phyloP scores from a whole-genome alignment of 2,888 invertebrate species.

The Trichogramma dendrolimi region DNA sequence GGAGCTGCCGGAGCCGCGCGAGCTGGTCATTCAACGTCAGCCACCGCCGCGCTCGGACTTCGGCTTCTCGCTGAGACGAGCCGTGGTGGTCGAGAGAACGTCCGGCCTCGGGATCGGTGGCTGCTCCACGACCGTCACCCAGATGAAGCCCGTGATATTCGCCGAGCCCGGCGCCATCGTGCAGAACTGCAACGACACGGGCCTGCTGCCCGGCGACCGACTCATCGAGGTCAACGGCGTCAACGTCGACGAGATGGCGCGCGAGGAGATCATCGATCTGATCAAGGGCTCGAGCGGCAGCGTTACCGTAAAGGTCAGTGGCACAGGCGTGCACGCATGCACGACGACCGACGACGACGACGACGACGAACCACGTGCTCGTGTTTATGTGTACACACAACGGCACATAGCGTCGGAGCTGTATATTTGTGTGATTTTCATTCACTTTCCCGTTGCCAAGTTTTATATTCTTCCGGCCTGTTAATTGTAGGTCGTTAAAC shows the following conservation, averaged over 20 bases:
- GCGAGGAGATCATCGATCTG: constrained; percentile 90
- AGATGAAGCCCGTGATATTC: constrained; percentile 73
- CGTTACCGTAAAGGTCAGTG: constrained; percentile 77
- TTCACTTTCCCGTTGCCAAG: no score
- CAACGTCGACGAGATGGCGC: constrained; percentile 76
- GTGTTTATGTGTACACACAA: no score
- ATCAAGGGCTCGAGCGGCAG: constrained; percentile 80
- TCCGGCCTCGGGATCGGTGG: constrained; percentile 39
- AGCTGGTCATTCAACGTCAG: constrained; percentile 72
- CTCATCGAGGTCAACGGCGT: constrained; percentile 86
- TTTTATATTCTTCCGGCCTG: no score
- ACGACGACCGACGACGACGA: no score
- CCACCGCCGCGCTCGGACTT: constrained; percentile 85
- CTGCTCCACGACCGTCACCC: constrained; percentile 48
- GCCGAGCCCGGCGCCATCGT: constrained; percentile 83
- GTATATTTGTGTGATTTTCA: no score
- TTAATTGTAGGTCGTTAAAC: no score
- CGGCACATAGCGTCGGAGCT: no score
- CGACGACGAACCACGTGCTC: no score
- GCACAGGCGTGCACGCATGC: no score
- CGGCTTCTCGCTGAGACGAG: constrained; percentile 87
- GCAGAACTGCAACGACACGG: constrained; percentile 65
- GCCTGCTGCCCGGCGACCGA: constrained; percentile 90
- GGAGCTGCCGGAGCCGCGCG: constrained; percentile 68
- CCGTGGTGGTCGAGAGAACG: constrained; percentile 72